phyloP scores from a whole-genome alignment of 1,140 invertebrate genomes.

The Diploscapter pachys region DNA sequence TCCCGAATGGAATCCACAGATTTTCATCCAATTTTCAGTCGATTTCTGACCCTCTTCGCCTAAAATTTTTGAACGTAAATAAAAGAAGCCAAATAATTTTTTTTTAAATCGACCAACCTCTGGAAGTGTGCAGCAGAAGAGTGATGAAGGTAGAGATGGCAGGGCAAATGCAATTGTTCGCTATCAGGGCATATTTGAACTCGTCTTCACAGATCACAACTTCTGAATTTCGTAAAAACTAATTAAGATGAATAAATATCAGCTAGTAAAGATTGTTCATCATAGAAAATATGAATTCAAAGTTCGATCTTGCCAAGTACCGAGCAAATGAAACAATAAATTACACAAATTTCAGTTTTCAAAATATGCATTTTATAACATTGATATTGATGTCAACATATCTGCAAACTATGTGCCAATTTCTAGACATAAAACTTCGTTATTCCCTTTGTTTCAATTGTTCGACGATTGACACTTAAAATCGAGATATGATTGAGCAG shows the following conservation, averaged over 20 bases:
- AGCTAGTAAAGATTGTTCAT: too few relatives aligned
- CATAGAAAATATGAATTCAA: too few relatives aligned
- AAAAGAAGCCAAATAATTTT: background rate
- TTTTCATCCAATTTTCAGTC: slow-evolving; percentile 89
- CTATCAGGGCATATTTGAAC: slow-evolving; percentile 91
- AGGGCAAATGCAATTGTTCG: slow-evolving; percentile 95
- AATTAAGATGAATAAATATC: background rate
- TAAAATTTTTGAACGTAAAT: background rate
- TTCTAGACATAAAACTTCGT: too few relatives aligned
- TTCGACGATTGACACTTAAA: too few relatives aligned
- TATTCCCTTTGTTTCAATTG: too few relatives aligned
- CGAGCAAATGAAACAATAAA: too few relatives aligned
- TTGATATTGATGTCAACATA: background rate
- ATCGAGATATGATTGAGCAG: too few relatives aligned
- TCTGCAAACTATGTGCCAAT: too few relatives aligned
- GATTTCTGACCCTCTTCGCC: slow-evolving; percentile 90
- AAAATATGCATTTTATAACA: background rate
- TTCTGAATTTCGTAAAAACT: slow-evolving; percentile 51
- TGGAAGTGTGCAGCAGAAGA: slow-evolving; percentile 85
- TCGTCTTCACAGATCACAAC: slow-evolving; percentile 87
- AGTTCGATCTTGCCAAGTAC: too few relatives aligned
- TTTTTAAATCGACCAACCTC: slow-evolving; percentile 94
- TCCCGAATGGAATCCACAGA: slow-evolving; percentile 93
- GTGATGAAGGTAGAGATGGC: slow-evolving; percentile 93
- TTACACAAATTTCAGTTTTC: too few relatives aligned